These are phyloP conservation scores for Mayetiola destructor DNA, from an alignment of 2,888 invertebrate genomes.

Conservation along the genomic window DNA sequence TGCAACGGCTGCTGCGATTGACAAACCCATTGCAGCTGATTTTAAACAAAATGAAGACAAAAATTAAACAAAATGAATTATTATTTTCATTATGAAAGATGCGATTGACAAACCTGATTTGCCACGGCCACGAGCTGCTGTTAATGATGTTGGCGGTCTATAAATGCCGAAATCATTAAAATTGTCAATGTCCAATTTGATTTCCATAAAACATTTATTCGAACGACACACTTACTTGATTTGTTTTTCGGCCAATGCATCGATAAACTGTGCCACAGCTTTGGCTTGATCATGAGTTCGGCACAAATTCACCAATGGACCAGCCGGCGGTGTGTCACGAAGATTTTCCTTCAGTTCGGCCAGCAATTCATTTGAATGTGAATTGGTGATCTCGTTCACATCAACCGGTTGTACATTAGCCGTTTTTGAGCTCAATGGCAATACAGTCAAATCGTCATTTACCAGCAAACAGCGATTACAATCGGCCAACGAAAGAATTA, in stretches of 20 bases:
- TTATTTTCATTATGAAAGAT: neutral
- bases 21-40: conserved; percentile 79
- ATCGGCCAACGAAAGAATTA: conserved; percentile 76
- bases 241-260: conserved; percentile 85
- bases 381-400: neutral
- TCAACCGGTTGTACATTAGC: conserved; percentile 44
- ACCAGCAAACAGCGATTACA: conserved; percentile 83
- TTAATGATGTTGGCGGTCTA: conserved; percentile 83
- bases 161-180: conserved; percentile 31
- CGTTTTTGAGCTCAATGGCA: conserved; percentile 84
- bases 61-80: too few relatives aligned
- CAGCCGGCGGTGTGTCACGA: conserved; percentile 83
- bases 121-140: conserved; percentile 92
- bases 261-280: conserved; percentile 82
- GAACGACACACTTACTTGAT: conserved; percentile 35
- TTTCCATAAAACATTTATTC: neutral
- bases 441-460: conserved; percentile 80
- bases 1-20: conserved; percentile 73
- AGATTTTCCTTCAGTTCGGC: conserved; percentile 65
- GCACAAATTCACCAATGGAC: conserved; percentile 73
- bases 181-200: conserved; percentile 27
- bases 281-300: conserved; percentile 89
- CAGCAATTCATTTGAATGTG: conserved; percentile 44
- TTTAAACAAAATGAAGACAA: too few relatives aligned
- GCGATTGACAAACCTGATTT: conserved; percentile 49